Evolutionary conservation across 2,888 invertebrate species (phyloP), one percentile per base, ranked within the genome.

Genomic region (Choreutis nemorana): DNA sequence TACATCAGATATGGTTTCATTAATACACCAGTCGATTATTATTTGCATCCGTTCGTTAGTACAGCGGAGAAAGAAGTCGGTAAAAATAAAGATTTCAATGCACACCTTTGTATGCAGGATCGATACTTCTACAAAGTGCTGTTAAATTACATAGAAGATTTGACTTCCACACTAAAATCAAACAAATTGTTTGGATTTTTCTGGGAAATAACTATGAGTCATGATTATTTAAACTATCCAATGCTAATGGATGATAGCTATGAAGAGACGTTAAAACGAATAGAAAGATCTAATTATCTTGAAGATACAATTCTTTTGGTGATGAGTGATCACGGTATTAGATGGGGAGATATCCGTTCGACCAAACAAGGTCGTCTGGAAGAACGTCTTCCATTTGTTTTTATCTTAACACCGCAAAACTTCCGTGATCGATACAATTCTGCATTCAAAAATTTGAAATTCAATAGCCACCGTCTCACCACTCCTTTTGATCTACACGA

Each of bases 311-410:
- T 86, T 23, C 45, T 89, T 8, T 73, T 94, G 29, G 58, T 92
- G 6, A 78, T 94, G 75, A 94, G 94, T 58, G 96, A 96, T 55
- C 96, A 96, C 51, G 96, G 96, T 0, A 86, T 94, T 33, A 77
- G 95, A 35, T 94, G 90, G 87, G 95, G 94, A 2, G 81, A 81
- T 4, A 92, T 94, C 42, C 82, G 94, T 6, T 79, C 82, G 41
- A 94, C 94, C 0, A 91, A 89, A 60, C 91, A 94, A 64, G 92
- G 92, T 2, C 81, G 87, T 52, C 80, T 95, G 52, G 96, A 97
- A 62, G 95, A 94, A 55, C 84, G 94, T 25, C 79, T 94, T 31
- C 96, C 97, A 0, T 86, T 94, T 39, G 75, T 93, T 16, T 87
- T 87, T 43, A 62, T 91, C 1, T 59, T 86, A 3, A 59, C 93